These are phyloP conservation scores for Hyla sarda DNA, from an alignment of 2,113 vertebrate genomes.

Conservation along the genomic window DNA sequence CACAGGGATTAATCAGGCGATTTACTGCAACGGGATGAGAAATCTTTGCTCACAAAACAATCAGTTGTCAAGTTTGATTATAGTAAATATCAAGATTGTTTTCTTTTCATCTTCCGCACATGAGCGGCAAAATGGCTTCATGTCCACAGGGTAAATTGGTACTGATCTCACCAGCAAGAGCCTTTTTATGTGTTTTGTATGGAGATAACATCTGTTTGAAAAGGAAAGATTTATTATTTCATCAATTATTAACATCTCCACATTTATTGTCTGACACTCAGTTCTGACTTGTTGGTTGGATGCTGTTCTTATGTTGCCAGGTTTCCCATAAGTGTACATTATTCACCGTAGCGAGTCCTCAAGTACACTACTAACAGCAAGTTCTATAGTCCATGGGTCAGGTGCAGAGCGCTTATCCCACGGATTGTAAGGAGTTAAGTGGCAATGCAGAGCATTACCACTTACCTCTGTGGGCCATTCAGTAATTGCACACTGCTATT, in stretches of 20 bases:
- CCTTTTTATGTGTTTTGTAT: constrained; percentile 72
- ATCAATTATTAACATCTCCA: constrained; percentile 71
- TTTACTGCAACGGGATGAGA: neutral
- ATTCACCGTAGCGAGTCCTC: no score
- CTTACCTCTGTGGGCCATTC: no score
- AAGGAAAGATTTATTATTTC: constrained; percentile 80
- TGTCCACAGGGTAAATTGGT: constrained; percentile 73
- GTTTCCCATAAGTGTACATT: no score
- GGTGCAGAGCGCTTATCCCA: no score
- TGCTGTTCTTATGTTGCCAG: no score
- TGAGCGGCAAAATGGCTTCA: no score
- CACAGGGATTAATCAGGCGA: neutral
- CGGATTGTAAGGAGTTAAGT: no score
- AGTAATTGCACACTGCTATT: no score
- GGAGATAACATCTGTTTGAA: constrained; percentile 81
- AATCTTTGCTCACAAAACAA: constrained; percentile 22
- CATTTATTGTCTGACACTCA: constrained; percentile 66
- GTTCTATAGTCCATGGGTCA: no score
- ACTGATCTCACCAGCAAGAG: constrained; percentile 72
- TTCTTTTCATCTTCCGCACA: neutral
- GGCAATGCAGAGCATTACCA: no score
- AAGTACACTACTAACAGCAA: no score
- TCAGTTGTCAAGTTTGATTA: neutral
- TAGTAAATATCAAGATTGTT: neutral
- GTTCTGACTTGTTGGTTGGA: neutral